Evolutionary conservation across 2,113 vertebrate species (phyloP), one percentile per base, ranked within the genome.

Genomic region (Cygnus buccinator): DNA sequence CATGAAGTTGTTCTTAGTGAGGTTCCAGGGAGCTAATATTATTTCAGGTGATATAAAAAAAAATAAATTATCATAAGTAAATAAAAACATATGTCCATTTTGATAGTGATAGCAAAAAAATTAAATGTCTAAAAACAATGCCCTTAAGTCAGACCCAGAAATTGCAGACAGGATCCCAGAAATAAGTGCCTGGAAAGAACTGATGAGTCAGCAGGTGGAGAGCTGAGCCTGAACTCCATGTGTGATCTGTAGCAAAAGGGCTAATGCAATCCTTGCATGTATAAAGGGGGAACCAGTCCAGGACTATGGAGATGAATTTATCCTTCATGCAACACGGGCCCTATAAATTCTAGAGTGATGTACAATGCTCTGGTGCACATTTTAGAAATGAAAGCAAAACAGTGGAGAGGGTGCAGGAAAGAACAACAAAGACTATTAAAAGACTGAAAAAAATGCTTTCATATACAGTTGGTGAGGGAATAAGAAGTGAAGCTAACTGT

Each of bases 281-380:
- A 50, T 18, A 41, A 54, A 58, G 11, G 67, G 3, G 28, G 31
- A 83, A 83, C 18, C 22, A 55, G 16, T 73, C 26, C 44, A 33
- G 75, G 67, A 84, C 82, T 90, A 55, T 62, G 41, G 41, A 84
- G 76, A 77, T 70, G 1, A 79, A 41, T 79, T 87, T 90, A 44
- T 54, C 29, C 31, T 46, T 66, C n/a, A 33, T 33, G 54, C 8
- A 44, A 28, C 15, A 66, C 23, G 57, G 20, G 9, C 22, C 9
- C 18, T 73, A 18, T 39, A 59, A 20, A 35, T 63, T 90, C 78
- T 55, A 90, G 8, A 57, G 31, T 0, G 2, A 54, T 35, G 25
- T 7, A 48, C 1, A 0, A 18, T 41, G 12, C n/a, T 82, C 33
- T 68, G 16, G 7, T 58, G 62, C 5, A 1, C 10, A 5, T 44